Percentiles rank a stretch among this genome's conserved stretches.
Evolutionary conservation across 2,113 vertebrate species (phyloP).

Genomic region (Helogale parvula): DNA sequence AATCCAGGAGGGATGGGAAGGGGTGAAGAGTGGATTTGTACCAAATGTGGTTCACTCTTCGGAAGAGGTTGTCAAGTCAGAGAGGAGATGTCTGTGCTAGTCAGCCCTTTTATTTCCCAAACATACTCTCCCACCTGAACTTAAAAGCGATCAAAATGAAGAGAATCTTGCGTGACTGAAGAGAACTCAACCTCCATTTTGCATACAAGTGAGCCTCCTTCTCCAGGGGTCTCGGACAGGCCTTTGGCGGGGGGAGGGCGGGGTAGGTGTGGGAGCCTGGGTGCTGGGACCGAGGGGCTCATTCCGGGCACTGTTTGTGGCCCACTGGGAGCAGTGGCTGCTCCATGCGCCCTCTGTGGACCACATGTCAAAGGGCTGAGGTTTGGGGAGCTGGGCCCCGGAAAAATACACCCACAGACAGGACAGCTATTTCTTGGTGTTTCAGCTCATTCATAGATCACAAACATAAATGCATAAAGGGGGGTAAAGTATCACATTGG

Average conservation of each 20-base stretch:
- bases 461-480: not conserved
- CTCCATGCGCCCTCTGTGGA: conserved; percentile 13
- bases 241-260: not conserved
- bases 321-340: not conserved
- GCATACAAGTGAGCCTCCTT: conserved; percentile 75
- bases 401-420: conserved; percentile 48
- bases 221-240: conserved; percentile 50
- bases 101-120: conserved; percentile 82
- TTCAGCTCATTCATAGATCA: conserved; percentile 38
- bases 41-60: conserved; percentile 97
- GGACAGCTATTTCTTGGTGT: conserved; percentile 43
- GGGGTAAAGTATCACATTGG: not conserved
- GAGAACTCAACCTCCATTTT: conserved; percentile 69
- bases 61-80: conserved; percentile 95
- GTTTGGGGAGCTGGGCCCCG: conserved; percentile 20
- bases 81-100: conserved; percentile 96
- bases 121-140: conserved; percentile 81
- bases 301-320: conserved; percentile 26
- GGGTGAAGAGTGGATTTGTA: conserved; percentile 97
- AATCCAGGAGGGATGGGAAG: conserved; percentile 99
- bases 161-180: conserved; percentile 70
- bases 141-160: conserved; percentile 57
- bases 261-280: not conserved
- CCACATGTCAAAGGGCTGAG: conserved; percentile 18
- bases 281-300: conserved; percentile 35